phyloP scores from a whole-genome alignment of 2,797 vertebrate species.

The Octomys mimax region DNA sequence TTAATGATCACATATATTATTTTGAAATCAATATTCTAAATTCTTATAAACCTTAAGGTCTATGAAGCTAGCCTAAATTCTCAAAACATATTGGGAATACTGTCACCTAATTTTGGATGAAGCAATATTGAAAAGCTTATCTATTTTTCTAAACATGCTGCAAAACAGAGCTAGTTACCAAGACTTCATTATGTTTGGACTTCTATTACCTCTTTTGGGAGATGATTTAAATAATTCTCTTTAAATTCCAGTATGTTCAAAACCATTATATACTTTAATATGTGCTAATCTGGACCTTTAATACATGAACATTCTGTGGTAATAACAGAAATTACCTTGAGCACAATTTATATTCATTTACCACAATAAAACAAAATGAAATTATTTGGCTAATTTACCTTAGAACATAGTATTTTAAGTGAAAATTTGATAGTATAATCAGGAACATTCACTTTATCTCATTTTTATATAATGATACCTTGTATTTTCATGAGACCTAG shows the following conservation, averaged over 20 bases:
- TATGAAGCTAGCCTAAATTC: constrained; percentile 50
- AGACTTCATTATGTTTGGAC: constrained; percentile 24
- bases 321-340: constrained; percentile 28
- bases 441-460: constrained; percentile 52
- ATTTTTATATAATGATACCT: constrained; percentile 46
- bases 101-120: constrained; percentile 57
- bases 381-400: constrained; percentile 31
- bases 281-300: background rate
- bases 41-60: constrained; percentile 9
- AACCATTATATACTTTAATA: constrained; percentile 55
- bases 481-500: constrained; percentile 34
- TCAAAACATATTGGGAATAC: constrained; percentile 23
- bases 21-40: constrained; percentile 57
- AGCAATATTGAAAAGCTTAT: background rate
- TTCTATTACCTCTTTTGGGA: constrained; percentile 37
- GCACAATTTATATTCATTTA: constrained; percentile 36
- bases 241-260: constrained; percentile 38
- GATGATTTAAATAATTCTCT: constrained; percentile 30
- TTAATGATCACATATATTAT: constrained; percentile 48
- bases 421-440: constrained; percentile 52
- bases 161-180: constrained; percentile 49
- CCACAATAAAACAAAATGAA: constrained; percentile 55
- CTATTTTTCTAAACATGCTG: constrained; percentile 47
- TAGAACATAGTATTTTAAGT: constrained; percentile 64
- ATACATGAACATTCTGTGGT: constrained; percentile 34